Evolutionary conservation across 2,888 invertebrate genomes (phyloP).

Genomic region (Caenorhabditis sp.): DNA sequence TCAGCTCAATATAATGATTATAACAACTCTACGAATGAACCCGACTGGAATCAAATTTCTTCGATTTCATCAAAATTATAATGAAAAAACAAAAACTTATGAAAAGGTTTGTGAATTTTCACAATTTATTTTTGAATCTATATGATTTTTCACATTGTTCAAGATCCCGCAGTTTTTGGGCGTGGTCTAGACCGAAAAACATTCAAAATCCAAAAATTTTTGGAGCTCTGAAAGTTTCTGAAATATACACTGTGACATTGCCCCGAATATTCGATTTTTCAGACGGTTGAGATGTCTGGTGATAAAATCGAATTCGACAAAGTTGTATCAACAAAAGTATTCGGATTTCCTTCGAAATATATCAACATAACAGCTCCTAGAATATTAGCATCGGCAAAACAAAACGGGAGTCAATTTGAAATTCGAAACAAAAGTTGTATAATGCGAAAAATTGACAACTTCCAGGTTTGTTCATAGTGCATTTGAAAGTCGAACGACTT

Average conservation of each 20-base stretch:
- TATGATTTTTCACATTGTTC: background rate
- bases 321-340: constrained; percentile 60
- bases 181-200: no score
- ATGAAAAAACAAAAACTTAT: constrained; percentile 29
- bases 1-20: constrained; percentile 62
- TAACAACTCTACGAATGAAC: constrained; percentile 60
- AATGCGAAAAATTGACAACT: constrained; percentile 59
- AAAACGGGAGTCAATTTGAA: constrained; percentile 53
- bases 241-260: no score
- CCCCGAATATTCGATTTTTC: no score
- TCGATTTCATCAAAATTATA: constrained; percentile 46
- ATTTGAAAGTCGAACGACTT: no score
- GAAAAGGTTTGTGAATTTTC: constrained; percentile 44
- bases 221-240: no score
- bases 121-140: background rate
- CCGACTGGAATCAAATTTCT: constrained; percentile 60
- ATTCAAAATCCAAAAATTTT: no score
- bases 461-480: constrained; percentile 48
- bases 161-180: no score
- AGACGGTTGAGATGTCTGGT: constrained; percentile 66
- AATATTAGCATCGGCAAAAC: constrained; percentile 54
- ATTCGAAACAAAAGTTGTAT: constrained; percentile 62
- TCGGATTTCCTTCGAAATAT: constrained; percentile 55
- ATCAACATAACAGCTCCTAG: constrained; percentile 56
- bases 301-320: constrained; percentile 61